A percentile compares a stretch with the other conserved stretches of the same genome.
Evolutionary conservation across 2,113 vertebrate species (phyloP).

Genomic region (Scortum barcoo): DNA sequence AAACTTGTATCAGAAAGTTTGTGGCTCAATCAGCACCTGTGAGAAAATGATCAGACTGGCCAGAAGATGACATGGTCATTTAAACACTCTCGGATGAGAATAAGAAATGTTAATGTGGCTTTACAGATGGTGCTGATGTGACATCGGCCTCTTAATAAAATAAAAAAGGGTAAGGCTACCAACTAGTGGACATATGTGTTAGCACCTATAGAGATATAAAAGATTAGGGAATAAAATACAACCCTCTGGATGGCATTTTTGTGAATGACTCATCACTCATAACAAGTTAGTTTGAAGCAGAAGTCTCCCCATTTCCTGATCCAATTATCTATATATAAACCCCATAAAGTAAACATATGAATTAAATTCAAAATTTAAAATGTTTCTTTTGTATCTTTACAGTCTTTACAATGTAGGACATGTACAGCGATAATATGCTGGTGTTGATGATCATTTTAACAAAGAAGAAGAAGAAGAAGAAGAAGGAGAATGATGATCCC

Average conservation of each 20-base stretch:
- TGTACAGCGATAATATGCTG: neutral
- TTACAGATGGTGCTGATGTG: neutral
- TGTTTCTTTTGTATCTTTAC: neutral
- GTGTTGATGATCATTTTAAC: neutral
- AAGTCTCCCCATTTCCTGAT: neutral
- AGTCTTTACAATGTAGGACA: neutral
- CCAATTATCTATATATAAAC: neutral
- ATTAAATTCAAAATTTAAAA: neutral
- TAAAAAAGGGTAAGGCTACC: conserved; percentile 56
- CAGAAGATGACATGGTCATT: neutral
- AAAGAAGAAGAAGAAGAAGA: too few species aligned
- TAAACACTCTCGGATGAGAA: neutral
- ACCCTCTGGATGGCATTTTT: neutral
- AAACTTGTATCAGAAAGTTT: neutral
- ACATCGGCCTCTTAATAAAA: neutral
- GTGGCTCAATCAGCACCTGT: neutral
- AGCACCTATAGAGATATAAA: neutral
- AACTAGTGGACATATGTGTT: conserved; percentile 59
- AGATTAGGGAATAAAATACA: neutral
- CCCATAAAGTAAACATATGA: neutral
- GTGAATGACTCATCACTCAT: neutral
- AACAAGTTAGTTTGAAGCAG: neutral
- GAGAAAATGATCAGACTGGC: neutral
- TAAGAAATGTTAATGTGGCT: neutral
- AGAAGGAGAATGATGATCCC: too few species aligned